Percentiles rank a stretch among this genome's conserved stretches.
phyloP scores from a whole-genome alignment of 2,113 vertebrate species.

The Apodemus speciosus region DNA sequence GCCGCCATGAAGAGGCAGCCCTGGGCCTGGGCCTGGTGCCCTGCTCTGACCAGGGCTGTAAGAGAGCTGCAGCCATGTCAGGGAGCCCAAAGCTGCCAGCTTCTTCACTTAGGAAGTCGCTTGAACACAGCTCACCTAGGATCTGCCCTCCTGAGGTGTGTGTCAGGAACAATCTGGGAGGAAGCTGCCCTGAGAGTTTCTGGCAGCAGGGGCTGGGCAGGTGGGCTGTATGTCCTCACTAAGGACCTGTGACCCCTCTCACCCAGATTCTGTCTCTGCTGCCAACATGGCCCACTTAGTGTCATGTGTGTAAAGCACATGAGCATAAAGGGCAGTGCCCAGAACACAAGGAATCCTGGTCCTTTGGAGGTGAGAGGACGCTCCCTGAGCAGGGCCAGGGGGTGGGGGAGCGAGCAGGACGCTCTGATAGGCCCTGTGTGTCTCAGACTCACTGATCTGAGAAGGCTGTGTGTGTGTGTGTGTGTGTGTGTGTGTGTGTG shows the following conservation, averaged over 20 bases:
- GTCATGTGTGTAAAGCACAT: not conserved
- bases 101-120: not conserved
- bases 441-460: not conserved
- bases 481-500: not conserved
- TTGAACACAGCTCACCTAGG: not conserved
- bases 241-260: not conserved
- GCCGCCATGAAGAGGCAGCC: not conserved
- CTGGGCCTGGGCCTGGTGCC: not conserved
- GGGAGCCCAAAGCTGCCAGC: not conserved
- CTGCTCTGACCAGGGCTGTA: rapidly evolving
- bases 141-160: not conserved
- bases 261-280: not conserved
- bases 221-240: not conserved
- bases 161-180: too few relatives aligned
- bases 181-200: not conserved
- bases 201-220: not conserved
- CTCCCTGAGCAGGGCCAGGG: not conserved
- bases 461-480: not conserved
- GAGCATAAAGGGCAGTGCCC: rapidly evolving
- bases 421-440: too few relatives aligned
- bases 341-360: not conserved
- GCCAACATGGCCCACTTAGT: not conserved
- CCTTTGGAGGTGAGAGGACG: not conserved
- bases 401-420: not conserved
- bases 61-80: not conserved